These are phyloP conservation scores for Temnothorax unifasciatus DNA, from an alignment of 2,888 invertebrate genomes.

Conservation along the genomic window DNA sequence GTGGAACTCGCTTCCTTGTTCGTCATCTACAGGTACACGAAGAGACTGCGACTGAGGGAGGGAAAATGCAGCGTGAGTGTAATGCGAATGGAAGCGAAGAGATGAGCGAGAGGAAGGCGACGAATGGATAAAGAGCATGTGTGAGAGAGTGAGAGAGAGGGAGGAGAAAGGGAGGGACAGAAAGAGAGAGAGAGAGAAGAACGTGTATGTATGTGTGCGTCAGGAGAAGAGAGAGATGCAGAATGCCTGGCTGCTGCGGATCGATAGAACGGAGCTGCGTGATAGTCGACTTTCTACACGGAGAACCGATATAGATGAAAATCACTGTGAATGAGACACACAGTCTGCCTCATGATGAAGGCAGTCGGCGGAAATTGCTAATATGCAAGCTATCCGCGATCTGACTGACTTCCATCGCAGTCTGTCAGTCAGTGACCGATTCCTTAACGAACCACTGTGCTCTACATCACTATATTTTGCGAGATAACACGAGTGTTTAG, in stretches of 20 bases:
- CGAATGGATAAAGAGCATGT: slow-evolving; percentile 28
- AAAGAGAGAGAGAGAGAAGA: background rate
- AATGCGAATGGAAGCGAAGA: slow-evolving; percentile 26
- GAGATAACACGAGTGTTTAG: background rate
- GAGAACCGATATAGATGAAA: slow-evolving; percentile 67
- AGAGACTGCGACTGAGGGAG: slow-evolving; percentile 30
- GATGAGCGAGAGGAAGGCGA: slow-evolving; percentile 26
- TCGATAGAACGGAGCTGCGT: slow-evolving; percentile 82
- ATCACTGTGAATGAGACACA: slow-evolving; percentile 62
- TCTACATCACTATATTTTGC: background rate
- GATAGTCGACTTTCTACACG: slow-evolving; percentile 72
- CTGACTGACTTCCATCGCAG: slow-evolving; percentile 10
- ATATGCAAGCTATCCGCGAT: slow-evolving; percentile 13
- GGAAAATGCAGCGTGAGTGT: slow-evolving; percentile 21
- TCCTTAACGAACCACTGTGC: background rate
- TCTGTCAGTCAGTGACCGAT: slow-evolving; percentile 16
- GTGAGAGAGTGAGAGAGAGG: background rate
- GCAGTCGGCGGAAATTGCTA: slow-evolving; percentile 28
- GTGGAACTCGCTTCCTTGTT: slow-evolving; percentile 44
- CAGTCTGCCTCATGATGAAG: slow-evolving; percentile 31
- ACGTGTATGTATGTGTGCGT: background rate
- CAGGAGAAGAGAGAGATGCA: slow-evolving; percentile 51
- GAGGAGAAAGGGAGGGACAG: background rate
- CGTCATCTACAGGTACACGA: slow-evolving; percentile 33
- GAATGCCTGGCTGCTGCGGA: slow-evolving; percentile 70